Evolutionary conservation across 2,113 vertebrate species (phyloP).

Genomic region (Pogonocichla stellata): DNA sequence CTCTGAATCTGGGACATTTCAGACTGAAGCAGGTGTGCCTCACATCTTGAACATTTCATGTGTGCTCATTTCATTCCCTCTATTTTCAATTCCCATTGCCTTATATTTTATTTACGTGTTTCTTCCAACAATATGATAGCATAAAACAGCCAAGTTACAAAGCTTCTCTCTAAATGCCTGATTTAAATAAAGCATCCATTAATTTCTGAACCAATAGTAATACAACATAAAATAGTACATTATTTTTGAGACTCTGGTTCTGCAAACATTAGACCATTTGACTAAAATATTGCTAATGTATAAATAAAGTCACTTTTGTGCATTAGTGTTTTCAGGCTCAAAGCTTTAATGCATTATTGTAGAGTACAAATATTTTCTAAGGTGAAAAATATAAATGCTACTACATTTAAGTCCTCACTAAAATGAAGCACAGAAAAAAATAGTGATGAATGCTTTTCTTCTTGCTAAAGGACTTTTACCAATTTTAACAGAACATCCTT

Average conservation of each 20-base stretch:
- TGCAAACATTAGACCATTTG: slow-evolving; percentile 38
- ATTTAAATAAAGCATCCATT: slow-evolving; percentile 61
- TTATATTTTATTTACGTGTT: slow-evolving; percentile 35
- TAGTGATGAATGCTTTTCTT: neutral
- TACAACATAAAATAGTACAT: slow-evolving; percentile 24
- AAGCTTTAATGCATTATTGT: slow-evolving; percentile 39
- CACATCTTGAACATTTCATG: neutral
- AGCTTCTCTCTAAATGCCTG: slow-evolving; percentile 37
- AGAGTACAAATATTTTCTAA: slow-evolving; percentile 51
- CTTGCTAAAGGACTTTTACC: neutral
- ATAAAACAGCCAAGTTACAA: neutral
- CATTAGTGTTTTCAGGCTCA: slow-evolving; percentile 59
- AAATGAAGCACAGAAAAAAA: neutral
- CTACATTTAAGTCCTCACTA: neutral
- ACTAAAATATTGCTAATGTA: slow-evolving; percentile 55
- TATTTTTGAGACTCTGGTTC: slow-evolving; percentile 34
- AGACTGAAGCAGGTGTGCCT: slow-evolving; percentile 30
- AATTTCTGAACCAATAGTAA: slow-evolving; percentile 39
- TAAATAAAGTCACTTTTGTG: slow-evolving; percentile 60
- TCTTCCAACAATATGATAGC: neutral
- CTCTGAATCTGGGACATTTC: slow-evolving; percentile 11
- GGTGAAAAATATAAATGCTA: slow-evolving; percentile 21
- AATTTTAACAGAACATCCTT: slow-evolving; percentile 21
- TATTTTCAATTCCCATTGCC: slow-evolving; percentile 27
- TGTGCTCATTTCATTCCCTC: neutral